Evolutionary conservation across 2,888 invertebrate genomes (phyloP), one percentile per base, ranked within the genome.

Genomic region (Heliconius cydno): DNA sequence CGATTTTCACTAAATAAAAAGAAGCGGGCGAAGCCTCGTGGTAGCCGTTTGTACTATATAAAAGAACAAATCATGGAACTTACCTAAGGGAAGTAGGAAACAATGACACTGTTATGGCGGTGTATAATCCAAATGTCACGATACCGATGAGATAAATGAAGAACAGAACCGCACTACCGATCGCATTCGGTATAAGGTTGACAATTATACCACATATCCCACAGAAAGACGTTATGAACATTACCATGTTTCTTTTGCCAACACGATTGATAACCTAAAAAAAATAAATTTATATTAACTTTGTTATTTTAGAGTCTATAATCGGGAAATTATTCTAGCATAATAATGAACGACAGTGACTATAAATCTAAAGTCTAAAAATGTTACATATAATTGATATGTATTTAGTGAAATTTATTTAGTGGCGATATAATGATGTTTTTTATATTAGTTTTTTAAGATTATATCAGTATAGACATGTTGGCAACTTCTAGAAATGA

Each of bases 141-240:
- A 95, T 90, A 1, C 94, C 92, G 79, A 91, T 85, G 80, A 94
- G 87, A 71, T 92, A 90, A 1, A 95, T 25, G 1, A 90, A 89
- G 82, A 95, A 89, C 0, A 96, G 91, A 0, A 96, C 87, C 0
- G 96, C 92, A 82, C 96, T 96, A 83, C 96, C 94, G 41, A 94
- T 87, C 12, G 96, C 95, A 52, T 95, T 95, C 22, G 92, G 93
- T 2, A 96, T 90, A 90, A 96, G 96, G 87, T 97, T 96, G 57
- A 97, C 94, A 3, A 94, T 86, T 12, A 96, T 91, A 0, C 96
- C 95, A 70, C 95, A 93, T 0, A 92, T 46, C 0, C 96, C 96
- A 15, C 96, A 95, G 0, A 96, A 28, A 0, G 94, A 68, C n/a
- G 95, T 89, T 84, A 89, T 85, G 83, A 88, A 85, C 87, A 96